Evolutionary conservation across 2,888 invertebrate genomes (phyloP), one percentile per base, ranked within the genome.

Genomic region (Mythimna vitellina): DNA sequence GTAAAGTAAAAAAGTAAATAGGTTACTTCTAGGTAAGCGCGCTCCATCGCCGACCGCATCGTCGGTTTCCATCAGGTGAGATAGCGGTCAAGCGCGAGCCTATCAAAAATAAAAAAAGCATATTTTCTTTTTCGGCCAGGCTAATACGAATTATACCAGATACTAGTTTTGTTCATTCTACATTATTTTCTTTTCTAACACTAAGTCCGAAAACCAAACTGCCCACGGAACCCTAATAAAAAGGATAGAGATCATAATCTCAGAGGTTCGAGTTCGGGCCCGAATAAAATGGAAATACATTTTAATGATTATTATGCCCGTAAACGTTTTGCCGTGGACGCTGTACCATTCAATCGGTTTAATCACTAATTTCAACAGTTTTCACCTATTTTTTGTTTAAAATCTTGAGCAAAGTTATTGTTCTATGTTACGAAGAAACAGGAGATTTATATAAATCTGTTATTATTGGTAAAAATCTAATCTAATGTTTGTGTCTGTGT

Each of bases 191-290:
- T 3, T 22, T 22, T 17, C 12, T 65, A 57, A 61, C 20, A 29
- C 12, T 70, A 22, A 22, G 32, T 42, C 8, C 3, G 7, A 73
- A 73, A 62, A 60, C 76, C 63, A 14, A 58, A 14, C 14, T 22
- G 25, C 29, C 60, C 42, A 78, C 85, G 88, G 92, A 86, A 89
- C 92, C 91, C 94, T 91, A 93, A 92, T 92, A 92, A 91, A 46
- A 93, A 93, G 92, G 93, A 94, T 94, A 94, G 91, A 94, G 95
- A 96, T 96, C 94, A 90, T 95, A 95, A 96, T 95, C 95, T 92
- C 87, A 86, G 88, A 92, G 93, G 91, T 90, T 90, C 89, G 92
- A 93, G 91, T 93, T 92, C 88, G 92, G 92, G 91, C 90, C 92
- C 93, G 91, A 95, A 95, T 94, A 94, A 95, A 94, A 94, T 94